Conservation (phyloP, 2,888 invertebrate species). For the Limnephilus lunatus region DNA sequence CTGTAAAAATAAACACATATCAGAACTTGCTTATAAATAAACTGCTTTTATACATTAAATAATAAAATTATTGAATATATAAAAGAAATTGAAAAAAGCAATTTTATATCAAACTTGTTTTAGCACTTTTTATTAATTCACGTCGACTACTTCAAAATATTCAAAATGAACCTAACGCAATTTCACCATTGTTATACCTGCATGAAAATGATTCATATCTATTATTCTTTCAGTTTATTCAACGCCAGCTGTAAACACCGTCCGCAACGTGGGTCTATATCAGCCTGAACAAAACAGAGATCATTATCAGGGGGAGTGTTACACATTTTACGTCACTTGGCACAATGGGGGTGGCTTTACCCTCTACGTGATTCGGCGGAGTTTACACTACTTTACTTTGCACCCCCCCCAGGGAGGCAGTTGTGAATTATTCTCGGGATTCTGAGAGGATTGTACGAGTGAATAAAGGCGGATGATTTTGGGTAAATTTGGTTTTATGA, state of each 20-base stretch:
- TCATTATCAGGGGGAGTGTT: not conserved
- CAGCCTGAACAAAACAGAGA: not conserved
- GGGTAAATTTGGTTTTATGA: not conserved
- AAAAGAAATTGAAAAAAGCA: not conserved
- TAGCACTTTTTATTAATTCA: not conserved
- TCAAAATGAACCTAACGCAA: not conserved
- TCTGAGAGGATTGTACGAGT: not conserved
- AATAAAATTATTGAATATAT: no score
- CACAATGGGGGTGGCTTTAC: conserved; percentile 2
- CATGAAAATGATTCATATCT: not conserved
- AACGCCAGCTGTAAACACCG: not conserved
- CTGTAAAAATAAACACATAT: no score
- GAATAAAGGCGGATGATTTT: not conserved
- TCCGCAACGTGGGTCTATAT: not conserved
- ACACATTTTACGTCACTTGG: not conserved
- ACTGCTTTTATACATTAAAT: no score
- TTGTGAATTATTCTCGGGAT: not conserved
- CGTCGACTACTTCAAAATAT: not conserved
- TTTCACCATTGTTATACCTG: not conserved
- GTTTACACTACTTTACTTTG: not conserved
- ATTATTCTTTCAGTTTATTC: not conserved
- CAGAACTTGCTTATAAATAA: no score
- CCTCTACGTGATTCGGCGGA: not conserved
- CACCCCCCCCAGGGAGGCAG: not conserved
- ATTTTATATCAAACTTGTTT: not conserved